phyloP scores from a whole-genome alignment of 2,113 vertebrate species.

The Protomyctophum bolini region DNA sequence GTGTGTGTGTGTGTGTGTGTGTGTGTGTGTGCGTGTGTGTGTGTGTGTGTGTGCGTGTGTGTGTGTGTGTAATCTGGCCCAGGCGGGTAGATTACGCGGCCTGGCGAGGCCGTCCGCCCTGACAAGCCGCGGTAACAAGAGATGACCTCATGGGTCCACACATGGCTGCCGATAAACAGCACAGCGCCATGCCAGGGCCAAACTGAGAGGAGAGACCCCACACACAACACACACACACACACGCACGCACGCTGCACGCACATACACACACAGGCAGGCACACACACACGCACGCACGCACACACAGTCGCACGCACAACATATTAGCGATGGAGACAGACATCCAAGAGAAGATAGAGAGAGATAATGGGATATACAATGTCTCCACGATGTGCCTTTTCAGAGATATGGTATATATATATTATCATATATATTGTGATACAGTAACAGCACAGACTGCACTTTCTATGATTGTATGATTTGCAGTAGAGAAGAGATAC shows the following conservation, averaged over 20 bases:
- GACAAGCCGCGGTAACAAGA: slow-evolving; percentile 12
- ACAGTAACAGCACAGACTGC: neutral
- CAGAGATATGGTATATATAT: too few species aligned
- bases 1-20: too few species aligned
- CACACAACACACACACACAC: neutral
- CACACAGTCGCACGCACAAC: neutral
- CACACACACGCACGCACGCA: too few species aligned
- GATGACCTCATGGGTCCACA: slow-evolving; percentile 39
- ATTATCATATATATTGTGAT: neutral
- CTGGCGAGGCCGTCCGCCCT: neutral
- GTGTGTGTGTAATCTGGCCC: neutral
- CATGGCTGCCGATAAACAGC: slow-evolving; percentile 15
- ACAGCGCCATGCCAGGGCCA: neutral
- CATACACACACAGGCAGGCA: too few species aligned
- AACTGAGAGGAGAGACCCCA: neutral
- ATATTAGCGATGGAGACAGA: neutral
- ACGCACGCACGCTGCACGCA: too few species aligned
- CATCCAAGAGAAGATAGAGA: too few species aligned
- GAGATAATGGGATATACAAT: too few species aligned
- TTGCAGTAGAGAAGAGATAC: neutral
- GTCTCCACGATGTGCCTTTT: too few species aligned
- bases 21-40: neutral
- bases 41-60: slow-evolving; percentile 2
- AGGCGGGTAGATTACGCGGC: slow-evolving; percentile 21
- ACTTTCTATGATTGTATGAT: too few species aligned